phyloP scores from a whole-genome alignment of 2,888 invertebrate genomes.

The Dioctria rufipes region DNA sequence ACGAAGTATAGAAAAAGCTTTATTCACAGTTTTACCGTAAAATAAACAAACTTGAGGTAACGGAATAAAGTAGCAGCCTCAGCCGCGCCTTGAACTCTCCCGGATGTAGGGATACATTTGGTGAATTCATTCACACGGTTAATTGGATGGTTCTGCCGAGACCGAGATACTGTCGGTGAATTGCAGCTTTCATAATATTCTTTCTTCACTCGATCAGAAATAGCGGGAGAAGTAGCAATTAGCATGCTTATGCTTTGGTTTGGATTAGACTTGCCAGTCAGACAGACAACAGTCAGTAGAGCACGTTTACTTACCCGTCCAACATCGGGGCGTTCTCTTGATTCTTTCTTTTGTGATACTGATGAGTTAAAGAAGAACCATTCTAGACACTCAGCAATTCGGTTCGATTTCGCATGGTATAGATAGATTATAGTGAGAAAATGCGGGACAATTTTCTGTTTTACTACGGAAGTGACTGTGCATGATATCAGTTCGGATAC shows the following conservation, averaged over 20 bases:
- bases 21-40: slow-evolving; percentile 28
- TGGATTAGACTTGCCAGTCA: neutral
- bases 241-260: slow-evolving; percentile 27
- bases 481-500: too few relatives aligned
- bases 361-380: neutral
- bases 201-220: slow-evolving; percentile 33
- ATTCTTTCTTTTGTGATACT: neutral
- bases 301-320: slow-evolving; percentile 7
- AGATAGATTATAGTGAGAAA: too few relatives aligned
- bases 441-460: too few relatives aligned
- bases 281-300: slow-evolving; percentile 4
- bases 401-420: neutral
- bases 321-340: slow-evolving; percentile 15
- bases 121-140: neutral
- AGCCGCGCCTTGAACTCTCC: slow-evolving; percentile 22
- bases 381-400: neutral
- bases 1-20: slow-evolving; percentile 12
- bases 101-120: slow-evolving; percentile 27
- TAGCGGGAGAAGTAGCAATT: slow-evolving; percentile 22
- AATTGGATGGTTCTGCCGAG: neutral
- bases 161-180: slow-evolving; percentile 10
- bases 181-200: slow-evolving; percentile 28
- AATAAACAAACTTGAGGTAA: neutral
- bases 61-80: slow-evolving; percentile 17
- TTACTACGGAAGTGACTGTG: too few relatives aligned